Conservation (phyloP, 2,113 vertebrate species). For the Peromyscus polionotus region DNA sequence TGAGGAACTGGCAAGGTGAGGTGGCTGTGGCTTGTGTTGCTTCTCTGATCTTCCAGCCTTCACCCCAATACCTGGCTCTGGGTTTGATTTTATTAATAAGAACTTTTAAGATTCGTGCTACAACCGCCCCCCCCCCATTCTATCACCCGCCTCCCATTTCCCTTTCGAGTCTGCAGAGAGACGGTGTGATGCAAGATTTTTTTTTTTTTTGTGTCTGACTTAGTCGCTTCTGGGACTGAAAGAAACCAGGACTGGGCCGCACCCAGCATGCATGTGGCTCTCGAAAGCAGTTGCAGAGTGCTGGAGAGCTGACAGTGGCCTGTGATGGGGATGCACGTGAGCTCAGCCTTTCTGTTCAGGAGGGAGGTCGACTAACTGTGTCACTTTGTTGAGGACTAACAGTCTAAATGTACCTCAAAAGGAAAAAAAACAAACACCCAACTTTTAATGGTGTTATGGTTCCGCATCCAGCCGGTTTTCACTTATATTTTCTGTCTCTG, state of each 20-base stretch:
- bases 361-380: neutral
- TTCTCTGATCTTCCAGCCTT: too few relatives aligned
- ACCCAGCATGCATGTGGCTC: too few relatives aligned
- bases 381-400: constrained; percentile 37
- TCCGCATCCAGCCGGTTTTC: constrained; percentile 34
- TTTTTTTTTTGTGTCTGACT: neutral
- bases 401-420: constrained; percentile 12
- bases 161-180: neutral
- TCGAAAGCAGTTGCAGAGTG: neutral
- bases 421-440: too few relatives aligned
- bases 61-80: too few relatives aligned
- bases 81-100: too few relatives aligned
- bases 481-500: constrained; percentile 46
- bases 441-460: constrained; percentile 30
- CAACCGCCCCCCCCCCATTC: neutral
- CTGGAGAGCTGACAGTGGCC: accelerated
- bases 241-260: neutral
- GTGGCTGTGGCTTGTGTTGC: too few relatives aligned
- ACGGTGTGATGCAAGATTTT: too few relatives aligned
- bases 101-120: too few relatives aligned
- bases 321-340: accelerated
- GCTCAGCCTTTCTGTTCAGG: neutral
- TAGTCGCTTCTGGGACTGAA: neutral
- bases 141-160: neutral
- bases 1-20: too few relatives aligned